Evolutionary conservation across 2,797 vertebrate genomes (phyloP).

Genomic region (Eulemur mongoz): DNA sequence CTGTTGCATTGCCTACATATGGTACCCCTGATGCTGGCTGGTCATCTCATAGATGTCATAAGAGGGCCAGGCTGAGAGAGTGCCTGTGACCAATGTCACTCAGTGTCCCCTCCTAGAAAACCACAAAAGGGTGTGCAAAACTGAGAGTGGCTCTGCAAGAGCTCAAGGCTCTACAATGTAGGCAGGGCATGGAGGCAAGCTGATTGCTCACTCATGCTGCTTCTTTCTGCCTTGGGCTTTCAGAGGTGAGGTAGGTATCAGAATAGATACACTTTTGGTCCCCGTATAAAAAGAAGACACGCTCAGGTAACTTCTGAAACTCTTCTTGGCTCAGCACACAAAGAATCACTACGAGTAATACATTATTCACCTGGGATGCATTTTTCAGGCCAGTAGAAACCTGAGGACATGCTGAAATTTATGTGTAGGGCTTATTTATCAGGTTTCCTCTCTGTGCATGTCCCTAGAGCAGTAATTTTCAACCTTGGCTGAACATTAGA

Average conservation of each 20-base stretch:
- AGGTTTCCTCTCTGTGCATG: not conserved
- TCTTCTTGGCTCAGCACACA: conserved; percentile 7
- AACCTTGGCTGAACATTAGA: not conserved
- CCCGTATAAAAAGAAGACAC: not conserved
- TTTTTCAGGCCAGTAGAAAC: conserved; percentile 37
- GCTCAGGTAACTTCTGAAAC: conserved; percentile 18
- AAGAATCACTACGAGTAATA: not conserved
- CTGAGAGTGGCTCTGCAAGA: not conserved
- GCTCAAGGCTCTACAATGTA: not conserved
- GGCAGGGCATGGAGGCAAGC: not conserved
- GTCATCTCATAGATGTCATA: not conserved
- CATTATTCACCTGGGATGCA: conserved; percentile 24
- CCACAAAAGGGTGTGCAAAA: not conserved
- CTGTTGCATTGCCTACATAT: not conserved
- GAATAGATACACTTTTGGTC: not conserved
- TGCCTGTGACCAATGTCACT: not conserved
- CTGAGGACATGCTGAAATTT: conserved; percentile 4
- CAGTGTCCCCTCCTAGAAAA: not conserved
- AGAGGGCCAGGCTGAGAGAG: not conserved
- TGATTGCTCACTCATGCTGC: not conserved
- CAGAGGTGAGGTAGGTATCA: not conserved
- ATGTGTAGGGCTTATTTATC: not conserved
- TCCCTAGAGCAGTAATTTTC: not conserved
- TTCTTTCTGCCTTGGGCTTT: not conserved
- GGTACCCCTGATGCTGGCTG: not conserved